Conservation (phyloP, 2,797 vertebrate genomes). For the Hypotaenidia okinawae region DNA sequence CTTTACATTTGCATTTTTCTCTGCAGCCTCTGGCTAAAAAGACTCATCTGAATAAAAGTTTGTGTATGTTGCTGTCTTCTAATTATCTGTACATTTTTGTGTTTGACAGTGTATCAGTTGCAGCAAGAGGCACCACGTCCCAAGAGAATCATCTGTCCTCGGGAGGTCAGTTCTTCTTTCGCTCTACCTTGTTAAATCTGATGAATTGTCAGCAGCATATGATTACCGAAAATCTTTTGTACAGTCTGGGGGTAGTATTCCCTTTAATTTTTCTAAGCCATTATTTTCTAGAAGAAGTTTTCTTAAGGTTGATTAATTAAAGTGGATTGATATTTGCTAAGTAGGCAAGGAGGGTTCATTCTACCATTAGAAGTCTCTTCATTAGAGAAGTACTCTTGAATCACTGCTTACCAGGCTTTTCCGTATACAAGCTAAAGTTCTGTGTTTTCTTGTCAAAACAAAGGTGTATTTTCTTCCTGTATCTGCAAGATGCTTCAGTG, state of each 20-base stretch:
- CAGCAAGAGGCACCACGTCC: constrained; percentile 96
- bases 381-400: neutral
- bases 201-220: constrained; percentile 53
- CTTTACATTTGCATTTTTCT: constrained; percentile 49
- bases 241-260: neutral
- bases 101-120: constrained; percentile 93
- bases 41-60: constrained; percentile 46
- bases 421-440: neutral
- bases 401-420: neutral
- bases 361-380: neutral
- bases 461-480: neutral
- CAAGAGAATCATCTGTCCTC: constrained; percentile 94
- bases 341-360: neutral
- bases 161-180: constrained; percentile 87
- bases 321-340: neutral
- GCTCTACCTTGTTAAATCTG: constrained; percentile 57
- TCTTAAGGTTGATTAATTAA: constrained; percentile 13
- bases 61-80: constrained; percentile 14
- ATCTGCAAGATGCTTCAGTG: neutral
- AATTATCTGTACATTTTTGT: constrained; percentile 64
- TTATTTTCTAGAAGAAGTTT: constrained; percentile 12
- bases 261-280: constrained; percentile 24
- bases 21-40: constrained; percentile 34
- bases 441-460: neutral
- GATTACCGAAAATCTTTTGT: neutral